These are phyloP conservation scores for Siderastrea siderea DNA, from an alignment of 92 coral and sea anemone genomes.

Conservation along the genomic window DNA sequence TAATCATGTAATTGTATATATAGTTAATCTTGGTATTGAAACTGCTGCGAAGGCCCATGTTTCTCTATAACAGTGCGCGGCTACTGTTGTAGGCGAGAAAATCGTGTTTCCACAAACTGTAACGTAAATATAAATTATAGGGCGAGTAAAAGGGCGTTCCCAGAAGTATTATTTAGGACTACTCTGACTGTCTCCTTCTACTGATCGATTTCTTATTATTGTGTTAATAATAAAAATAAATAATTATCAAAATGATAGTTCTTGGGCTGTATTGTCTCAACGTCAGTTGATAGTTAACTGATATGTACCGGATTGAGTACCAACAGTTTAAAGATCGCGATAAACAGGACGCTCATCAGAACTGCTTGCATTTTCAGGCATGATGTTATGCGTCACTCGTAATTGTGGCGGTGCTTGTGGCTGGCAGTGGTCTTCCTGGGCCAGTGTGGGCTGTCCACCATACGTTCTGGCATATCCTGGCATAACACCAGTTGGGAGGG, in stretches of 20 bases:
- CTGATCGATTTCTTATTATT: too few species aligned
- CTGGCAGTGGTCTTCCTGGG: conserved; percentile 29
- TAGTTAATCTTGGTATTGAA: neutral
- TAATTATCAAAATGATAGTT: too few species aligned
- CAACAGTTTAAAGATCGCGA: conserved; percentile 11
- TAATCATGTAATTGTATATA: neutral
- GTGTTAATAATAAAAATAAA: too few species aligned
- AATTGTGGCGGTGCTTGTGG: conserved; percentile 22
- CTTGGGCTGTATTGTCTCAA: too few species aligned
- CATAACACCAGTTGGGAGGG: neutral
- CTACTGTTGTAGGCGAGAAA: conserved; percentile 14
- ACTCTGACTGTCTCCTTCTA: neutral
- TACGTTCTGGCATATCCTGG: conserved; percentile 15
- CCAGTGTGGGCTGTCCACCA: conserved; percentile 5
- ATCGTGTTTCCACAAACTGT: conserved; percentile 10
- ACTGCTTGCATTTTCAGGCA: too few species aligned
- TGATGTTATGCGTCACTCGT: neutral
- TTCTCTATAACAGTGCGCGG: neutral
- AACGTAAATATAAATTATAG: conserved; percentile 5
- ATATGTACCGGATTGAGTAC: conserved; percentile 11
- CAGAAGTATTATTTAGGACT: neutral
- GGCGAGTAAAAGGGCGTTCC: neutral
- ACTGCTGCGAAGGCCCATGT: neutral
- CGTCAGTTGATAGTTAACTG: too few species aligned
- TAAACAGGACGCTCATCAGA: neutral